Percentiles rank a stretch among this genome's conserved stretches.
phyloP scores from a whole-genome alignment of 2,888 invertebrate genomes.

The Alitta virens region DNA sequence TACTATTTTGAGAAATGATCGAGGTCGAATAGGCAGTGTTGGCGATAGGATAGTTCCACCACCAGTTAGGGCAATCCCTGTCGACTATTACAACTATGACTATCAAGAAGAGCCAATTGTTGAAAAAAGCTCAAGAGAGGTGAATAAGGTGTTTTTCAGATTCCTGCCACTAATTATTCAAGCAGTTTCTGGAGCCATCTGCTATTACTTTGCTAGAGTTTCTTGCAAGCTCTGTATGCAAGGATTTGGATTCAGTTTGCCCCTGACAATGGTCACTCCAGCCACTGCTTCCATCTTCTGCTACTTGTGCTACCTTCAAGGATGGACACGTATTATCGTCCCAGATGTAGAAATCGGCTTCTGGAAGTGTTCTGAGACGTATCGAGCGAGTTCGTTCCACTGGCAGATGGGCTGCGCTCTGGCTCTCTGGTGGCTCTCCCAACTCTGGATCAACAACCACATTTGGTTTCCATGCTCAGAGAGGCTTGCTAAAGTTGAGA shows the following conservation, averaged over 20 bases:
- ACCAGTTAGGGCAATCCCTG: background rate
- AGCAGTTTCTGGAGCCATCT: conserved; percentile 48
- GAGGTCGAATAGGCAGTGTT: background rate
- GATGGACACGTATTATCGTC: conserved; percentile 21
- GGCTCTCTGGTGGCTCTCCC: conserved; percentile 33
- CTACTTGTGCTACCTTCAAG: conserved; percentile 32
- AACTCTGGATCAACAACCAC: conserved; percentile 32
- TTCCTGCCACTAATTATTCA: conserved; percentile 40
- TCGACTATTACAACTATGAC: conserved; percentile 13
- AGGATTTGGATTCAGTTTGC: conserved; percentile 57
- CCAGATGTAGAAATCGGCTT: conserved; percentile 27
- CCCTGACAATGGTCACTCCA: conserved; percentile 48
- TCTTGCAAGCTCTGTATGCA: conserved; percentile 61
- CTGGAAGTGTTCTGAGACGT: conserved; percentile 20
- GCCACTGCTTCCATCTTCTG: conserved; percentile 51
- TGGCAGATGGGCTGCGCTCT: conserved; percentile 32
- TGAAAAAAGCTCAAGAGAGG: background rate
- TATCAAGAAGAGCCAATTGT: background rate
- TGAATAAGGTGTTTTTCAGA: conserved; percentile 22
- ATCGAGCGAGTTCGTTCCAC: conserved; percentile 21
- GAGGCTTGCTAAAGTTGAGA: conserved; percentile 31
- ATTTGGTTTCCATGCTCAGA: conserved; percentile 29
- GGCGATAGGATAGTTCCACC: background rate
- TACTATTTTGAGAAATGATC: background rate
- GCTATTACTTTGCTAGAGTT: conserved; percentile 59